Conservation (phyloP, 2,113 vertebrate species). For the Alaudala cheleensis region DNA sequence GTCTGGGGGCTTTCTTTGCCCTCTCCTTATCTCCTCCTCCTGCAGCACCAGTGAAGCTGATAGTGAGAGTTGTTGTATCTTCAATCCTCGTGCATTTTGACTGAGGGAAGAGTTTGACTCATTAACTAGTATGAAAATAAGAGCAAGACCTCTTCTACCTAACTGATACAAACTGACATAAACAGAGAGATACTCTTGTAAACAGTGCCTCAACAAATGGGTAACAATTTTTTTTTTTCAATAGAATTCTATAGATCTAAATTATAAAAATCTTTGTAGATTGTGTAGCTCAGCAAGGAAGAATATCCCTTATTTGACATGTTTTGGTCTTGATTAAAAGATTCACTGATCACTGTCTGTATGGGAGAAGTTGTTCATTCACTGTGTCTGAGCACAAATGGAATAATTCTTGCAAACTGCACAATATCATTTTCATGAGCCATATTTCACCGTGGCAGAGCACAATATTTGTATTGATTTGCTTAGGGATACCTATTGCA, state of each 20-base stretch:
- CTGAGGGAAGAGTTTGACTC: neutral
- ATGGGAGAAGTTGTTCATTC: neutral
- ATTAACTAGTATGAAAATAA: neutral
- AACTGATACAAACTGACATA: neutral
- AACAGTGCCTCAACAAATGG: neutral
- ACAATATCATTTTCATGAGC: conserved; percentile 1
- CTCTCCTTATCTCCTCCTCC: neutral
- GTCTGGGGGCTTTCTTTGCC: neutral
- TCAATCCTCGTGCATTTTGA: neutral
- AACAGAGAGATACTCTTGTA: neutral
- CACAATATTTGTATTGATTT: conserved; percentile 67
- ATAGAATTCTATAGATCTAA: neutral
- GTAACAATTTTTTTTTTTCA: neutral
- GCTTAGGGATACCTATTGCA: conserved; percentile 34
- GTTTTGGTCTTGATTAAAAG: neutral
- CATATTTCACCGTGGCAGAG: neutral
- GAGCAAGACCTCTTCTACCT: neutral
- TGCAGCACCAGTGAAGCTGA: neutral
- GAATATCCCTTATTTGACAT: neutral
- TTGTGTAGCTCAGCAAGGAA: neutral
- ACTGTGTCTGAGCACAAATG: neutral
- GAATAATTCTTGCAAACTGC: conserved; percentile 4
- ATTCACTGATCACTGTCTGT: neutral
- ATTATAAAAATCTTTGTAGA: neutral
- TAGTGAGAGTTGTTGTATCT: neutral